A percentile compares a stretch with the other conserved stretches of the same genome.
Evolutionary conservation across 2,797 vertebrate species (phyloP).

Genomic region (Sebastes umbrosus): DNA sequence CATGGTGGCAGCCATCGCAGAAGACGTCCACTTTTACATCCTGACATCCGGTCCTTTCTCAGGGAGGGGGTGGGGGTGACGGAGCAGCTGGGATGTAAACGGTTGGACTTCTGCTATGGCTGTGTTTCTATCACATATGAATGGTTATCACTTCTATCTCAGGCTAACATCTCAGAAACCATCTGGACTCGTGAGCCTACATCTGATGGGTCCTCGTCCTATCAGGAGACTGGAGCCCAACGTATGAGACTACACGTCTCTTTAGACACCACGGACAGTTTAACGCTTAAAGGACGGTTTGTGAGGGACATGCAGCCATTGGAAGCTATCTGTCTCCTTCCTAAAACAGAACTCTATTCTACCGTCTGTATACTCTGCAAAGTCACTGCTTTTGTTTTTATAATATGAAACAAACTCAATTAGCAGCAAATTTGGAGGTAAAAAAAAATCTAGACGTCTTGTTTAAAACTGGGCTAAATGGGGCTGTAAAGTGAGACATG

Average conservation of each 20-base stretch:
- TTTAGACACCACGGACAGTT: constrained; percentile 1
- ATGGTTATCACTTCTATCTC: constrained; percentile 14
- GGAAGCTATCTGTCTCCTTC: background rate
- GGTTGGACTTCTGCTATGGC: constrained; percentile 45
- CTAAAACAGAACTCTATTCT: background rate
- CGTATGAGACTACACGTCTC: background rate
- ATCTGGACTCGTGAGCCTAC: background rate
- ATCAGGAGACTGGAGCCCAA: constrained; percentile 4
- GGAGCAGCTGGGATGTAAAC: constrained; percentile 40
- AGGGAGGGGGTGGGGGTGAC: background rate
- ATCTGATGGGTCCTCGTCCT: constrained; percentile 4
- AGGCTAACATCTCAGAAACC: constrained; percentile 30
- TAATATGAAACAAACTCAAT: background rate
- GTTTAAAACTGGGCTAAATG: constrained; percentile 10
- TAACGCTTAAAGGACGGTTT: constrained; percentile 5
- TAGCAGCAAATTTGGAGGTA: background rate
- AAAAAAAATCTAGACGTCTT: background rate
- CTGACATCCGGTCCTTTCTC: constrained; percentile 9
- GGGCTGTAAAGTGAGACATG: background rate
- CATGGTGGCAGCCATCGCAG: constrained; percentile 21
- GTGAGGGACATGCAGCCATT: constrained; percentile 49
- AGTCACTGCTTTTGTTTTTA: background rate
- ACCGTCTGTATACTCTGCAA: background rate
- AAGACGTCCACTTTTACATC: constrained; percentile 35
- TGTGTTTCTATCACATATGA: constrained; percentile 31